Conservation (phyloP, 2,113 vertebrate genomes). For the Merops nubicus region DNA sequence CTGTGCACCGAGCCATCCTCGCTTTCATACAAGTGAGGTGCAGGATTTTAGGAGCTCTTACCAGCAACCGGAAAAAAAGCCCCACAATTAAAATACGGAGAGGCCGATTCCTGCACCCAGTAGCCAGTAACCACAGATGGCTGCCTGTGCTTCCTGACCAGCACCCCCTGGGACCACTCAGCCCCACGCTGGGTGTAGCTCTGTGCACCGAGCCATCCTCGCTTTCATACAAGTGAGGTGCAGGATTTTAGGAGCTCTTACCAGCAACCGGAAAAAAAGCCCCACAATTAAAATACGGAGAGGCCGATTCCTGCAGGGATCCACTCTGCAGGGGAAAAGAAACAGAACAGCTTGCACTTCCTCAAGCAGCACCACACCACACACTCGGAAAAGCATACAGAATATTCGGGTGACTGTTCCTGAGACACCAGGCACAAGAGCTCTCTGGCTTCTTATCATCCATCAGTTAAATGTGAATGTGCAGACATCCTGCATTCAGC, state of each 20-base stretch:
- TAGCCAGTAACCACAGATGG: neutral
- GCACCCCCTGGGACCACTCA: neutral
- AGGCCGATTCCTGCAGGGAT: neutral
- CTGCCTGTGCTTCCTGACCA: neutral
- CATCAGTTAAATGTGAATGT: neutral
- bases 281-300: neutral
- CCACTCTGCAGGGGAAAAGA: neutral
- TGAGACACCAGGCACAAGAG: neutral
- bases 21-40: rapidly evolving
- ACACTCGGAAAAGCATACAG: rapidly evolving
- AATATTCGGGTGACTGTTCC: neutral
- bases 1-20: neutral
- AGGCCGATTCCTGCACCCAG: neutral
- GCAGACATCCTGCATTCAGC: neutral
- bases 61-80: neutral
- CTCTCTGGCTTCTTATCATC: neutral
- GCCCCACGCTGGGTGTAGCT: neutral
- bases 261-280: neutral
- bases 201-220: neutral
- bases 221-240: rapidly evolving
- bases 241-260: neutral
- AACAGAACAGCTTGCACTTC: neutral
- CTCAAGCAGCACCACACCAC: neutral
- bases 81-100: neutral
- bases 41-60: neutral